phyloP scores from a whole-genome alignment of 2,797 vertebrate genomes.

The Merluccius polli region DNA sequence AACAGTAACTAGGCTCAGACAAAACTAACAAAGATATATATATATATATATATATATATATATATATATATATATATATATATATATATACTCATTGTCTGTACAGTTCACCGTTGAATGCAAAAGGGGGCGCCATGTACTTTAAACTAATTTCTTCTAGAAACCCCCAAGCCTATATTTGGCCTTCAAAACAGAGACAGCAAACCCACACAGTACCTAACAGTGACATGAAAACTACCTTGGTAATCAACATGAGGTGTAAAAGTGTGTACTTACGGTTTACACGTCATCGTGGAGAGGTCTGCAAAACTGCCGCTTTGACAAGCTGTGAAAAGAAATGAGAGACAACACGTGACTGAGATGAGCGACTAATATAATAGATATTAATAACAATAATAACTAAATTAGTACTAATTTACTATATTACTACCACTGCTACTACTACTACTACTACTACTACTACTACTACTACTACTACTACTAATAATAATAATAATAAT shows the following conservation, averaged over 20 bases:
- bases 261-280: conserved; percentile 58
- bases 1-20: background rate
- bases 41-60: background rate
- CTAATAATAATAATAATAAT: too few species aligned
- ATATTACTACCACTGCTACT: too few species aligned
- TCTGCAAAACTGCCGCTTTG: conserved; percentile 58
- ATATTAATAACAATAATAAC: background rate
- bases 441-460: too few species aligned
- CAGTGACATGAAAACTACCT: background rate
- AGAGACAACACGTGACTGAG: conserved; percentile 15
- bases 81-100: background rate
- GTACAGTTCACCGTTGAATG: conserved; percentile 19
- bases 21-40: background rate
- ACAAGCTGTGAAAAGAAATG: conserved; percentile 59
- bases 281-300: conserved; percentile 9
- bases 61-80: background rate
- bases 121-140: conserved; percentile 44
- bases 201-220: background rate
- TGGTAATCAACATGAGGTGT: background rate
- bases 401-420: too few species aligned
- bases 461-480: too few species aligned
- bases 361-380: background rate
- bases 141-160: background rate
- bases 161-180: background rate
- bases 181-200: background rate